Conservation (phyloP, 2,113 vertebrate species). For the Xenopus tropicalis region DNA sequence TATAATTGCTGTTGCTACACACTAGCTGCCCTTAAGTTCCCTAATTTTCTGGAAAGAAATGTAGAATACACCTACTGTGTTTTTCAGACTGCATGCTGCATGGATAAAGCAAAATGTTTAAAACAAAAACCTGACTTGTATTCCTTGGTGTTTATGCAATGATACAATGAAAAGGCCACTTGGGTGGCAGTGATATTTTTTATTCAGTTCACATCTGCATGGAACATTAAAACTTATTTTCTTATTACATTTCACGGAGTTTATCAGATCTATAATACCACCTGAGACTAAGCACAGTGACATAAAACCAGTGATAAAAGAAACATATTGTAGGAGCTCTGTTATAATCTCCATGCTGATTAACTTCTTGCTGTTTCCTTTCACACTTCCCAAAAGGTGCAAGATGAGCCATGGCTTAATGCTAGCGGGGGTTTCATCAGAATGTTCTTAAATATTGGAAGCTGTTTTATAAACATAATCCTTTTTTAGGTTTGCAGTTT, state of each 20-base stretch:
- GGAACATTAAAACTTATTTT: conserved; percentile 19
- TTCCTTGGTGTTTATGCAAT: conserved; percentile 11
- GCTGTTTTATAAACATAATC: background rate
- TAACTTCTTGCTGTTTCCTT: background rate
- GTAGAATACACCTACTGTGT: conserved; percentile 6
- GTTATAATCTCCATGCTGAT: conserved; percentile 20
- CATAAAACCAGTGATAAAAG: conserved; percentile 19
- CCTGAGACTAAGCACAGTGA: conserved; percentile 6
- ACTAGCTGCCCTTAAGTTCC: conserved; percentile 18
- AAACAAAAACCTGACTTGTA: background rate
- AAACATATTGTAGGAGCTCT: background rate
- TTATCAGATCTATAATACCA: conserved; percentile 21
- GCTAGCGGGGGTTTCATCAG: too few relatives aligned
- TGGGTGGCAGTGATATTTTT: conserved; percentile 25
- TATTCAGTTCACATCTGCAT: conserved; percentile 25
- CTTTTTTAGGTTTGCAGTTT: background rate
- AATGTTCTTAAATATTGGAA: too few relatives aligned
- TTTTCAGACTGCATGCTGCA: background rate
- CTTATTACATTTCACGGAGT: conserved; percentile 7
- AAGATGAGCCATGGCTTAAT: background rate
- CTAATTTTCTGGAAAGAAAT: conserved; percentile 15
- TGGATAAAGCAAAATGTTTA: background rate
- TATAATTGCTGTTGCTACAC: conserved; percentile 18
- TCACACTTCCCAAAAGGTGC: background rate
- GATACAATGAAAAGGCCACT: conserved; percentile 5